Conservation (phyloP, 1,140 invertebrate species). For the Cherax quadricarinatus region DNA sequence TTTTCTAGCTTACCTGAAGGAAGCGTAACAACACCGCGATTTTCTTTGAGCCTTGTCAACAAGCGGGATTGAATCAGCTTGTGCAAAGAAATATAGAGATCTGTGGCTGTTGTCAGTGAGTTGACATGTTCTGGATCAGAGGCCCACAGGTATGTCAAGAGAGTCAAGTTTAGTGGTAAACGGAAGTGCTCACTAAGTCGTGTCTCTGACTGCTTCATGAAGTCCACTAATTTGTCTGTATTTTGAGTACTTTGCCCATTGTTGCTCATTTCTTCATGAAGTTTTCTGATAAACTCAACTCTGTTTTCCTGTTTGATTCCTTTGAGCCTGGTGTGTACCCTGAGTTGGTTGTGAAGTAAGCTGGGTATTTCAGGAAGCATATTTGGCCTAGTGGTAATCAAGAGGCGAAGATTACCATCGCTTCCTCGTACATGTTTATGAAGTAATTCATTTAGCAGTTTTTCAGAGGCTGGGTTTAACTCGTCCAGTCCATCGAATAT, state of each 20-base stretch:
- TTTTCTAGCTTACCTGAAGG: neutral
- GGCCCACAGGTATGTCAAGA: slow-evolving; percentile 57
- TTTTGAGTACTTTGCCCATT: slow-evolving; percentile 17
- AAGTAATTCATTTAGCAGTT: slow-evolving; percentile 17
- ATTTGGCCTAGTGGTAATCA: slow-evolving; percentile 50
- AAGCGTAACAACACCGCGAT: neutral
- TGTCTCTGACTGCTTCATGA: slow-evolving; percentile 23
- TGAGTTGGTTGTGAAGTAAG: neutral
- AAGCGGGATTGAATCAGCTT: slow-evolving; percentile 27
- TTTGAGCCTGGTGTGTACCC: slow-evolving; percentile 24
- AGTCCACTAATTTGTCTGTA: slow-evolving; percentile 18
- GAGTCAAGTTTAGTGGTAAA: slow-evolving; percentile 50
- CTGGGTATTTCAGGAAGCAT: neutral
- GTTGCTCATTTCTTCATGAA: slow-evolving; percentile 50
- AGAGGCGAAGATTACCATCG: neutral
- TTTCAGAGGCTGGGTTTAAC: slow-evolving; percentile 24
- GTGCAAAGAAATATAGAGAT: slow-evolving; percentile 34
- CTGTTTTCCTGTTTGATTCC: slow-evolving; percentile 34
- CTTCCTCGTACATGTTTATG: slow-evolving; percentile 1
- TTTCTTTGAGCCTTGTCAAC: neutral
- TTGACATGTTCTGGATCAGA: slow-evolving; percentile 20
- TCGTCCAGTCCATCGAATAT: slow-evolving; percentile 59
- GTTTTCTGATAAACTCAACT: slow-evolving; percentile 37
- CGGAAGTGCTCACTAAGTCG: slow-evolving; percentile 44
- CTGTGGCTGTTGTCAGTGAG: slow-evolving; percentile 35